Evolutionary conservation across 92 coral and sea anemone genomes (phyloP).

Genomic region (Siderastrea siderea): DNA sequence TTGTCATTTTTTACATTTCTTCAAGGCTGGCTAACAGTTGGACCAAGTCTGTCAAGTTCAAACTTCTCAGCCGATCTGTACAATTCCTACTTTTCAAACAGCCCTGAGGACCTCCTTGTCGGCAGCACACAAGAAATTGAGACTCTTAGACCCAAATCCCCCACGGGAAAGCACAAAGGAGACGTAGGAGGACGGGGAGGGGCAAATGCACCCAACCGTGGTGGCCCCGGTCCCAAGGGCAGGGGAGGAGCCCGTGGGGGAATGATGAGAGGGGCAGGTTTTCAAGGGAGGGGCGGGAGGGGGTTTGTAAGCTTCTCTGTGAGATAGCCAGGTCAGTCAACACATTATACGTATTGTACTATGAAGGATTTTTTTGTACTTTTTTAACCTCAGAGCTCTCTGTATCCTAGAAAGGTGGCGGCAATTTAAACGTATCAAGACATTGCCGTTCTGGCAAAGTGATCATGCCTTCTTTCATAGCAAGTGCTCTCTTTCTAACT

Average conservation of each 20-base stretch:
- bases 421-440: too few species aligned
- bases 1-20: not conserved
- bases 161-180: constrained; percentile 94
- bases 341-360: too few species aligned
- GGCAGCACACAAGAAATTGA: constrained; percentile 97
- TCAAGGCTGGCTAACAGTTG: constrained; percentile 96
- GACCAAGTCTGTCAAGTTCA: constrained; percentile 93
- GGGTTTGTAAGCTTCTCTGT: constrained; percentile 51
- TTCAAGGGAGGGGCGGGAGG: constrained; percentile 80
- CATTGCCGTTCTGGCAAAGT: too few species aligned
- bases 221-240: constrained; percentile 77
- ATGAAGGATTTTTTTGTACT: too few species aligned
- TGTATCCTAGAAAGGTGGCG: too few species aligned
- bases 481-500: too few species aligned
- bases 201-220: constrained; percentile 64
- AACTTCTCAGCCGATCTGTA: constrained; percentile 96
- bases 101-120: constrained; percentile 89
- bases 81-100: constrained; percentile 89
- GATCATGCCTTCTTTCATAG: too few species aligned
- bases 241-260: constrained; percentile 85
- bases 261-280: constrained; percentile 89
- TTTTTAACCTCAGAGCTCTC: too few species aligned
- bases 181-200: constrained; percentile 94
- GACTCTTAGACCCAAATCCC: constrained; percentile 97
- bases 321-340: constrained; percentile 4